Evolutionary conservation across 2,888 invertebrate species (phyloP), one percentile per base, ranked within the genome.

Genomic region (Aphodius sticticus): DNA sequence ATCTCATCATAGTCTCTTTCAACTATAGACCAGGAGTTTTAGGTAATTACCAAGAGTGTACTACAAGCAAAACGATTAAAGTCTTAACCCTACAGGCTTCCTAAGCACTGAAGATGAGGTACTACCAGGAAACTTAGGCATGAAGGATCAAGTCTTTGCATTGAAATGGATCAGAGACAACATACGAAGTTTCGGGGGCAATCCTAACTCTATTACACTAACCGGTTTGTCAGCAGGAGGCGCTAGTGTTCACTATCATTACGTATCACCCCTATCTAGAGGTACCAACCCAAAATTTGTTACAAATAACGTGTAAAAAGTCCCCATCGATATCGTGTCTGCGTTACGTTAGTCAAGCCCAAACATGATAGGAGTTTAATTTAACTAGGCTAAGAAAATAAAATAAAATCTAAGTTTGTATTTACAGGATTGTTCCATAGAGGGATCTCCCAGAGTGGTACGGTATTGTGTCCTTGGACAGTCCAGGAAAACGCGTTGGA

Each of bases 201-300:
- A 94, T 88, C 91, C 93, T 2, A 90, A 92, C 70, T 92, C 92
- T 81, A 90, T 94, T 35, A 93, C 94, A 0, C 85, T 95, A 0
- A 87, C 92, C 0, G 95, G 95, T 0, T 90, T 91, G 82, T 94
- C 94, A 3, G 93, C 95, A 0, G 95, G 95, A 0, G 94, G 92
- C 37, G 93, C 92, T 0, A 93, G 94, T 82, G 93, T 93, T 0
- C 94, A 94, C 86, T 92, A 93, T 83, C 95, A 94, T 81, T 92
- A 93, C 83, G 84, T 95, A 12, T 93, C 94, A 0, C 91, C 92
- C 0, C 84, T 92, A 81, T 92, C 93, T 12, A 90, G 88, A 86
- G 93, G 92, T 26, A 26, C 1, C 26, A 26, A 26, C 26, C 1
- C 26, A 26, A 26, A 26, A 2, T 26, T 1, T 26, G 2, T 3